Evolutionary conservation across 1,140 invertebrate species (phyloP).

Genomic region (Eubasilissa regina): DNA sequence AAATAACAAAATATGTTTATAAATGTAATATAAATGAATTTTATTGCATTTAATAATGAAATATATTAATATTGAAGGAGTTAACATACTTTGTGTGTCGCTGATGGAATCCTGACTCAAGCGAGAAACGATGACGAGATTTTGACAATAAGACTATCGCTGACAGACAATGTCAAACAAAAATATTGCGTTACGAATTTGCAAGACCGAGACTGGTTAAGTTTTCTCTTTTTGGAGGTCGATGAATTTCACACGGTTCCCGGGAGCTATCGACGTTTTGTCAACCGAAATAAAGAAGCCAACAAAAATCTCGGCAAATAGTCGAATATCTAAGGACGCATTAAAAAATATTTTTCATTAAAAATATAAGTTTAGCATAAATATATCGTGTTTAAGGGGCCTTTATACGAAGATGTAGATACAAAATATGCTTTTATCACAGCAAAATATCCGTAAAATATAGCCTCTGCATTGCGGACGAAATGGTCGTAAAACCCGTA

Average conservation of each 20-base stretch:
- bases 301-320: slow-evolving; percentile 29
- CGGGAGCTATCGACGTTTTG: slow-evolving; percentile 34
- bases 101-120: too few relatives aligned
- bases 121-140: too few relatives aligned
- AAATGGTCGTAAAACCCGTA: slow-evolving; percentile 21
- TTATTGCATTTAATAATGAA: too few relatives aligned
- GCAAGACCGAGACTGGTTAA: slow-evolving; percentile 13
- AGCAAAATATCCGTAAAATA: slow-evolving; percentile 9
- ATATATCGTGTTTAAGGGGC: background rate
- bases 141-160: background rate
- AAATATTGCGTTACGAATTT: background rate
- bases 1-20: too few relatives aligned
- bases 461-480: slow-evolving; percentile 36
- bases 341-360: background rate
- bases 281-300: slow-evolving; percentile 21
- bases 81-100: too few relatives aligned
- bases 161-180: background rate
- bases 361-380: background rate
- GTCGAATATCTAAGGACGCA: background rate
- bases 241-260: slow-evolving; percentile 46
- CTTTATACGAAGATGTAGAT: background rate
- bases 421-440: slow-evolving; percentile 4
- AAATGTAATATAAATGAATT: too few relatives aligned
- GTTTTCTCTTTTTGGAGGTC: slow-evolving; percentile 50
- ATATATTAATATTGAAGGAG: too few relatives aligned